Conservation (phyloP, 2,888 invertebrate genomes). For the Drosophila testacea region DNA sequence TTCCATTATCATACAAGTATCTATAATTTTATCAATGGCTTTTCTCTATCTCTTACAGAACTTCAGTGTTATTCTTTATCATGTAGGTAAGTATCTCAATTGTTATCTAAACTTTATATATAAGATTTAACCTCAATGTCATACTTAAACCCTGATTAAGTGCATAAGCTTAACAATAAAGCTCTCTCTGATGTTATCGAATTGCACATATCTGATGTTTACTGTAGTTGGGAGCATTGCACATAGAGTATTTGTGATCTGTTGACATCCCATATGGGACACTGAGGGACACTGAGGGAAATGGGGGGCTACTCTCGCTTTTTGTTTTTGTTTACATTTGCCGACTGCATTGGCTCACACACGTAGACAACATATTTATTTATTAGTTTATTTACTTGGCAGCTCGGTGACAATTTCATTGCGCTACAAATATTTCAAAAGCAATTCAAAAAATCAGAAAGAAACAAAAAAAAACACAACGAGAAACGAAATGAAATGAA, state of each 20-base stretch:
- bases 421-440: constrained; percentile 54
- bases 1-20: background rate
- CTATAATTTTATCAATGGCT: constrained; percentile 1
- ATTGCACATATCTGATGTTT: constrained; percentile 20
- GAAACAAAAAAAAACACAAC: constrained; percentile 1
- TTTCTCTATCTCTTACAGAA: background rate
- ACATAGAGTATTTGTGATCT: constrained; percentile 15
- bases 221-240: constrained; percentile 15
- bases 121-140: constrained; percentile 4
- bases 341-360: constrained; percentile 43
- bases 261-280: constrained; percentile 16
- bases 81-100: background rate
- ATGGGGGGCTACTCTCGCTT: constrained; percentile 22
- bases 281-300: background rate
- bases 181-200: constrained; percentile 7
- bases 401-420: constrained; percentile 69
- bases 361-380: constrained; percentile 35
- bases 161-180: background rate
- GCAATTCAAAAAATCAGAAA: constrained; percentile 6
- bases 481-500: constrained; percentile 11
- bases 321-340: constrained; percentile 25
- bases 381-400: constrained; percentile 66
- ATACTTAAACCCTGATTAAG: background rate
- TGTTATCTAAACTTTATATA: constrained; percentile 7
- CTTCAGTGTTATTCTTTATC: background rate